A percentile compares a stretch with the other conserved stretches of the same genome.
Conservation (phyloP, 2,888 invertebrate genomes). For the Vesta saturnalis region DNA sequence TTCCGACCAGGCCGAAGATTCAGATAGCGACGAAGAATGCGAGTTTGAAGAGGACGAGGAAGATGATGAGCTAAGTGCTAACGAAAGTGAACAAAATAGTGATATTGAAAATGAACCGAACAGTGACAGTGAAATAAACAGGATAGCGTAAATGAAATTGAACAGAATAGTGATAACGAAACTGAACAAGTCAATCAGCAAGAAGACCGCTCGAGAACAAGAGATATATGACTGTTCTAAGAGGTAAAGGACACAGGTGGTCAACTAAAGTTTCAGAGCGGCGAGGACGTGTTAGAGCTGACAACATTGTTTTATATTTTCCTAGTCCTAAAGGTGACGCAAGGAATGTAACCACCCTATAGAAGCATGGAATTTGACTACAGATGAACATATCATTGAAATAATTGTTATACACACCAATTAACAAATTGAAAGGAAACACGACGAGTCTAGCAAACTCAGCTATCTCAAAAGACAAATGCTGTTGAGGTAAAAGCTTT, state of each 20-base stretch:
- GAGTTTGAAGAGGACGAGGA: not conserved
- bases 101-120: not conserved
- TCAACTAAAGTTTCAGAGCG: not conserved
- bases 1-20: not conserved
- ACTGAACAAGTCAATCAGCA: not conserved
- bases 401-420: not conserved
- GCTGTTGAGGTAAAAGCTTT: not conserved
- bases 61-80: not conserved
- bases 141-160: too few relatives aligned
- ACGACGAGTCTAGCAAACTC: not conserved
- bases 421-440: not conserved
- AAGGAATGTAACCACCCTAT: not conserved
- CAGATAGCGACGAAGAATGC: not conserved
- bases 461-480: too few relatives aligned
- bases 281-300: not conserved
- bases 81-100: not conserved
- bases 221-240: not conserved
- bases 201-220: not conserved
- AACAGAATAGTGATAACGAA: not conserved
- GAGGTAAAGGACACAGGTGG: not conserved
- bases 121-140: not conserved
- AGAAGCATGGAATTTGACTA: not conserved
- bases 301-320: not conserved
- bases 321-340: not conserved
- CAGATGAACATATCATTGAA: not conserved